Percentiles rank a stretch among this genome's conserved stretches.
Conservation (phyloP, 2,888 invertebrate species). For the Fragum whitleyi region DNA sequence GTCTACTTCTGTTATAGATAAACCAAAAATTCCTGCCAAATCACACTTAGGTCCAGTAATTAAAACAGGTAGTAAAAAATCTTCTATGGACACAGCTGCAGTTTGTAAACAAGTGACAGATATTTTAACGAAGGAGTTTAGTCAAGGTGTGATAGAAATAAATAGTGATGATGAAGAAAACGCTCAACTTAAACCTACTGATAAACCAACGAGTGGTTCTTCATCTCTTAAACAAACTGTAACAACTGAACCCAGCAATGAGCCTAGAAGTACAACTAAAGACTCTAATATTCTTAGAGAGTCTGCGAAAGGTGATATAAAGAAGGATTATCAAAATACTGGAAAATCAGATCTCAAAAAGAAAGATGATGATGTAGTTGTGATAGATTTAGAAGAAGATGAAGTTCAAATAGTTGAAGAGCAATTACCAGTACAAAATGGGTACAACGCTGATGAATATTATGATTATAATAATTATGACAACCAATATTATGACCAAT, state of each 20-base stretch:
- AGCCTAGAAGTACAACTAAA: not conserved
- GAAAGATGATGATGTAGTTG: not conserved
- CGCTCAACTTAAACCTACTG: not conserved
- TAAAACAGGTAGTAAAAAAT: not conserved
- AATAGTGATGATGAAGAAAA: not conserved
- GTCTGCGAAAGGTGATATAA: not conserved
- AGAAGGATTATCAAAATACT: not conserved
- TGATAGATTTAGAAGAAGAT: not conserved
- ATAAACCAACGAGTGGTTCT: not conserved
- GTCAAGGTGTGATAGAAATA: not conserved
- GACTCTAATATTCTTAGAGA: not conserved
- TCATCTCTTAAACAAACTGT: not conserved
- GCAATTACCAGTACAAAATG: not conserved
- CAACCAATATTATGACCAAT: not conserved
- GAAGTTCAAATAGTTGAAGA: not conserved
- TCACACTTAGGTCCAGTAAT: not conserved
- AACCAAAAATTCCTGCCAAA: not conserved
- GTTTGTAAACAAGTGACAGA: constrained; percentile 1
- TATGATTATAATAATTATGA: not conserved
- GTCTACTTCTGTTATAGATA: too few species aligned
- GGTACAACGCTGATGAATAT: not conserved
- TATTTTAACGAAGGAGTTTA: not conserved
- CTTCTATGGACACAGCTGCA: not conserved
- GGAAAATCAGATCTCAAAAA: not conserved
- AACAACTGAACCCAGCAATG: not conserved